Evolutionary conservation across 2,888 invertebrate genomes (phyloP), one percentile per base, ranked within the genome.

Genomic region (Habroteleia sp.): DNA sequence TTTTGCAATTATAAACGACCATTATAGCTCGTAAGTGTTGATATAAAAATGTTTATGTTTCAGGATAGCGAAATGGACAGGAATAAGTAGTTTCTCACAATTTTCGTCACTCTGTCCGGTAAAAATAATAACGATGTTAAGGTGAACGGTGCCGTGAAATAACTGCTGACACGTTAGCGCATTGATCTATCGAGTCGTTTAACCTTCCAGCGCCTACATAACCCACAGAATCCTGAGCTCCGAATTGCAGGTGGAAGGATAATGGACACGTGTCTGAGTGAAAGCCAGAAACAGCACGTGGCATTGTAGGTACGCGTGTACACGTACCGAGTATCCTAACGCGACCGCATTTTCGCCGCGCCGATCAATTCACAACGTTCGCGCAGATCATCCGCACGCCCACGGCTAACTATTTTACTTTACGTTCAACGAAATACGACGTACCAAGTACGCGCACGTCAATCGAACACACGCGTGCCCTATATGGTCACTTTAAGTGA

Each of bases 241-340:
- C 44, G 42, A 50, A 62, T 62, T 44, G 48, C 71, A 72, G 63
- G 71, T 63, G 63, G 52, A 60, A 60, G 48, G 69, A 71, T 62
- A 71, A 69, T 60, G 69, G 69, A 63, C 71, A 72, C 71, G 71
- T 72, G 71, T 63, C 71, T 46, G 54, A 54, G 71, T 62, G 62
- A 63, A 72, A 72, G 63, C 54, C 54, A 46, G 50, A 54, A 56
- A 29, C 37, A 72, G 71, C 71, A 72, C 71, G 71, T 72, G 71
- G 71, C 63, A 41, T 48, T 54, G 62, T 41, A 41, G 48, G 16
- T 54, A 62, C 71, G 56, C 62, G 46, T 31, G 63, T 50, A 35
- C 52, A 29, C 17, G 25, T 25, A 39, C 39, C 39, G 20, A 31
- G 46, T 50, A 42, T 60, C 29, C 60, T 62, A 37, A 72, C 39